phyloP scores from a whole-genome alignment of 2,797 vertebrate species.

The Leptatherina wallacei region DNA sequence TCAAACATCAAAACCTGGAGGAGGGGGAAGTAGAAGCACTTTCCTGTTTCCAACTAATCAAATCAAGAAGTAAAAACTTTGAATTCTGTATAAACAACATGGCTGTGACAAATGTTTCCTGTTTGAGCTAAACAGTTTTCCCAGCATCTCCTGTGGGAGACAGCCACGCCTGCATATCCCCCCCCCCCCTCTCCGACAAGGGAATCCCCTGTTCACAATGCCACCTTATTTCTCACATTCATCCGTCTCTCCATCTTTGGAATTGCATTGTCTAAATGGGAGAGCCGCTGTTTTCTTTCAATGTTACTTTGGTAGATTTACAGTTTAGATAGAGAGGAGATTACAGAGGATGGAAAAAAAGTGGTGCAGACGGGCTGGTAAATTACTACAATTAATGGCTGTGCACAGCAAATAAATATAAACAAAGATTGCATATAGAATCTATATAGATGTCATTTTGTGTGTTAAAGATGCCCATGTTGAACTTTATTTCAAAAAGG shows the following conservation, averaged over 20 bases:
- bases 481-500: too few relatives aligned
- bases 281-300: constrained; percentile 42
- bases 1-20: neutral
- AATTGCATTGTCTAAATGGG: constrained; percentile 27
- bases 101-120: constrained; percentile 1
- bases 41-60: constrained; percentile 11
- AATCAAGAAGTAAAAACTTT: constrained; percentile 1
- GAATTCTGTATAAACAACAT: constrained; percentile 19
- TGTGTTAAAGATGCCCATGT: too few relatives aligned
- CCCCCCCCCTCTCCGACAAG: neutral
- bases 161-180: constrained; percentile 15
- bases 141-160: neutral
- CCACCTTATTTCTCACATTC: constrained; percentile 18
- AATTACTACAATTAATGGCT: too few relatives aligned
- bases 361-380: too few relatives aligned
- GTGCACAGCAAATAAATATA: too few relatives aligned
- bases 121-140: constrained; percentile 26
- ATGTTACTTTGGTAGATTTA: neutral
- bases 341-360: too few relatives aligned
- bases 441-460: too few relatives aligned
- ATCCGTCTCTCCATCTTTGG: constrained; percentile 20
- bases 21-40: neutral
- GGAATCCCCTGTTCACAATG: constrained; percentile 38
- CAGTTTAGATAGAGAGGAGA: too few relatives aligned
- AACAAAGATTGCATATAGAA: too few relatives aligned